phyloP scores from a whole-genome alignment of 2,113 vertebrate species.

The Lampris megalopsis region DNA sequence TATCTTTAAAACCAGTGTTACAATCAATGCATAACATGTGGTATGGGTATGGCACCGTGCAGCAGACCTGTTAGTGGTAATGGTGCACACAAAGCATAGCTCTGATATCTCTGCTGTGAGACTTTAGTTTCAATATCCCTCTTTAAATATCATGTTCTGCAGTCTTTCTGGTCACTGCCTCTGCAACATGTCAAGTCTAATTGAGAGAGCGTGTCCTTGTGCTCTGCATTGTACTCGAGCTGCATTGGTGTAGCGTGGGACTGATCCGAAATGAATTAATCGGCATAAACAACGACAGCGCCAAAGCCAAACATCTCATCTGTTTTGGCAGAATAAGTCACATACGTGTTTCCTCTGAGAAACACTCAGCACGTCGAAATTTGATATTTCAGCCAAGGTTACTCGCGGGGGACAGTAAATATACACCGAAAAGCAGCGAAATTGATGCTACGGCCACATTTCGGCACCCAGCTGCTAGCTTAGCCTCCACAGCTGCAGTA shows the following conservation, averaged over 20 bases:
- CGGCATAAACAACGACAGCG: not conserved
- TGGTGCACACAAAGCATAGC: not conserved
- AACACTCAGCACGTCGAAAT: not conserved
- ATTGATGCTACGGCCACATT: too few species aligned
- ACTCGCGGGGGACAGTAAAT: not conserved
- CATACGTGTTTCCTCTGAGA: not conserved
- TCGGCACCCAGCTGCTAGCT: constrained; percentile 34
- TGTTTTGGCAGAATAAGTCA: not conserved
- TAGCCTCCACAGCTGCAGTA: constrained; percentile 61
- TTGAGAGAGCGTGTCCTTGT: not conserved
- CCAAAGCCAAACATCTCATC: not conserved
- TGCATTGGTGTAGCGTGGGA: not conserved
- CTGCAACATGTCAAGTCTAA: not conserved
- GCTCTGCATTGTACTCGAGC: not conserved
- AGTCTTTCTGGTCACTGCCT: not conserved
- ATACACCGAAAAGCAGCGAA: too few species aligned
- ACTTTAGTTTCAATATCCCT: not conserved
- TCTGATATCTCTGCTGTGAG: not conserved
- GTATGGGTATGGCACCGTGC: not conserved
- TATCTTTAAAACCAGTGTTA: constrained; percentile 5
- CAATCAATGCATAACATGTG: constrained; percentile 13
- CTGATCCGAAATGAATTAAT: not conserved
- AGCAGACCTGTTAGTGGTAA: not conserved
- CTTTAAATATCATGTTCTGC: not conserved
- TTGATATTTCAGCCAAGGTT: not conserved